Evolutionary conservation across 2,888 invertebrate species (phyloP).

Genomic region (Eumacrocentrus americanus): DNA sequence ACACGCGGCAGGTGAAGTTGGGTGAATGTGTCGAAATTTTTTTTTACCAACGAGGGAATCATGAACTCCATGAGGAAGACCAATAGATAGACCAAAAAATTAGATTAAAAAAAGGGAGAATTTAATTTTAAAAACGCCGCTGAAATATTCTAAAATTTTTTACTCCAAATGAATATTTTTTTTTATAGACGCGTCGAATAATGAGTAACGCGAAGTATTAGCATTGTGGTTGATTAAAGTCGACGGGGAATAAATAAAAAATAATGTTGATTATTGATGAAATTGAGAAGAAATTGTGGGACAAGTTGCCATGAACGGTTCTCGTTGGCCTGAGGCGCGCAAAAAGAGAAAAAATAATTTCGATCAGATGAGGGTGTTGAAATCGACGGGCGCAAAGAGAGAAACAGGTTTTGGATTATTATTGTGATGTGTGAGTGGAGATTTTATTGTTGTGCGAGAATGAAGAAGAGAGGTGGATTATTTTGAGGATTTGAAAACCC

Average conservation of each 20-base stretch:
- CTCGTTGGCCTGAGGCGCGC: background rate
- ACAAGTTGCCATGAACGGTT: slow-evolving; percentile 18
- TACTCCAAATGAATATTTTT: background rate
- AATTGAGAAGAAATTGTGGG: slow-evolving; percentile 6
- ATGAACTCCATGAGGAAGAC: background rate
- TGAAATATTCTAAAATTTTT: background rate
- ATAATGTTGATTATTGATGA: background rate
- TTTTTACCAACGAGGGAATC: background rate
- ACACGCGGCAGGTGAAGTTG: slow-evolving; percentile 20
- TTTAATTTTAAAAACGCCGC: background rate
- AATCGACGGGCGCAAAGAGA: background rate
- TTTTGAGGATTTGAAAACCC: background rate
- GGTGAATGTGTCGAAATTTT: slow-evolving; percentile 9
- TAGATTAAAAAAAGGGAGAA: background rate
- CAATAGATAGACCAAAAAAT: background rate
- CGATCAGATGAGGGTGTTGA: slow-evolving; percentile 1
- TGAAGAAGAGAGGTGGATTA: background rate
- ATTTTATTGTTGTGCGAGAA: background rate
- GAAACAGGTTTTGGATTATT: background rate
- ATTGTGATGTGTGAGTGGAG: background rate
- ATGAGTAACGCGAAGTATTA: too few relatives aligned
- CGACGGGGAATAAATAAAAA: too few relatives aligned
- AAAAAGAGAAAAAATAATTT: background rate
- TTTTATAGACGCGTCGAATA: too few relatives aligned
- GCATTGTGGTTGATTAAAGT: too few relatives aligned